These are phyloP conservation scores for Takifugu ocellatus DNA, from an alignment of 2,797 vertebrate species.

Conservation along the genomic window DNA sequence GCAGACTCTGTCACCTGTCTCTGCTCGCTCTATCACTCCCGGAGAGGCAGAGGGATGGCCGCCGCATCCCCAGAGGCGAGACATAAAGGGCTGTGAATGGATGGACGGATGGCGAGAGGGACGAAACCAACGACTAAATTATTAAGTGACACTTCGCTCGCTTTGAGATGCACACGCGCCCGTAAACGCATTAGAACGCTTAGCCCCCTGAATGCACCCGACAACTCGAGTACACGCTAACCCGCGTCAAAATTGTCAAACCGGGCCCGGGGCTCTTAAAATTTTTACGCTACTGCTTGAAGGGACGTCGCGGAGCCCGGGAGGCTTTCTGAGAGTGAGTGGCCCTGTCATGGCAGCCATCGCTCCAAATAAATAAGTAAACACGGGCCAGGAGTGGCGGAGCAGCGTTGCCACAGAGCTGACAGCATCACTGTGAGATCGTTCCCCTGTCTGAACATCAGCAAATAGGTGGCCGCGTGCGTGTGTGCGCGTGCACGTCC, in stretches of 20 bases:
- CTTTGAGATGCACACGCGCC: constrained; percentile 60
- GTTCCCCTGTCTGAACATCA: constrained; percentile 41
- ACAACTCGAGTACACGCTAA: constrained; percentile 76
- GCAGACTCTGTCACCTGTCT: constrained; percentile 67
- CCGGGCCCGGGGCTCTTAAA: constrained; percentile 71
- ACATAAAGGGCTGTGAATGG: constrained; percentile 72
- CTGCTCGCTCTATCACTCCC: constrained; percentile 61
- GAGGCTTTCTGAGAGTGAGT: constrained; percentile 69
- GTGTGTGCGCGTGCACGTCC: constrained; percentile 17
- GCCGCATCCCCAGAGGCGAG: constrained; percentile 71
- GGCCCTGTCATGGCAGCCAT: constrained; percentile 73
- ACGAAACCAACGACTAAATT: constrained; percentile 79
- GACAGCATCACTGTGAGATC: constrained; percentile 49
- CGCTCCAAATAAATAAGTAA: constrained; percentile 80
- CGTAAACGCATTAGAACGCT: constrained; percentile 85
- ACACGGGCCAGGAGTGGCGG: constrained; percentile 56
- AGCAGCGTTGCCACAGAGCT: constrained; percentile 51
- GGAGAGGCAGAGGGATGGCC: constrained; percentile 58
- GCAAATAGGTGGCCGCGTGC: constrained; percentile 46
- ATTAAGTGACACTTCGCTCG: constrained; percentile 79
- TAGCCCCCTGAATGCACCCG: constrained; percentile 82
- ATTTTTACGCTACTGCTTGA: constrained; percentile 63
- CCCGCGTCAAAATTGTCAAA: constrained; percentile 79
- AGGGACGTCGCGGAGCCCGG: constrained; percentile 60
- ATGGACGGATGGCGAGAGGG: constrained; percentile 60